Base-by-base conservation (phyloP, 2,888 invertebrate species). In the Polymixis flavicincta region DNA sequence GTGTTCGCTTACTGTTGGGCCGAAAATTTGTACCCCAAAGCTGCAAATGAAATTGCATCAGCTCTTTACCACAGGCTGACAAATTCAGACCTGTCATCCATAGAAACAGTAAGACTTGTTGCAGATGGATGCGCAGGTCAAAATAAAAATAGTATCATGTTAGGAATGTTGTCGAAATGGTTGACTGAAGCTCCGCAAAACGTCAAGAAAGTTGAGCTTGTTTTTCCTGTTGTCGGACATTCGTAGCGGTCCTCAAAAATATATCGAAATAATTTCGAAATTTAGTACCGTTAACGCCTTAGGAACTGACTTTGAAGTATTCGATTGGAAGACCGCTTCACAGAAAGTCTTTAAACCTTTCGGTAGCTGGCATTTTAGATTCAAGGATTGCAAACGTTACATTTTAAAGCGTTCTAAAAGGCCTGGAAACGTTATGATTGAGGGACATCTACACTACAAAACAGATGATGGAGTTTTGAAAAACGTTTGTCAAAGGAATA, bases 381-480 rank as follows among this genome's bases (percentile, higher is more conserved):
- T 88, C 50, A 83, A 82, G 42, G 42, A 68, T 45, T 86, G 81
- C 50, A 86, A 86, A 77, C 70, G 84, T 48, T 85, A 69, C 66
- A 75, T 85, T 77, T 65, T 85, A 65, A 85, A 68, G 67, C 76
- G 85, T 72, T 85, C 82, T 52, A 87, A 85, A 73, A 83, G 65
- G 61, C 25, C 65, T 17, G 86, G 85, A 74, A 87, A 85, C 71
- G 66, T 85, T 83, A 71, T 85, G 69, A 82, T 85, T 67, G 63
- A 75, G 37, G 85, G 87, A 52, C 78, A 87, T 72, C 61, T 85
- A n/a, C 79, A 82, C 71, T 87, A 83, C 63, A 86, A 80, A 80
- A 76, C 37, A 25, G 74, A 84, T 77, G 81, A 84, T 69, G 81
- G 84, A 75, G 80, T 80, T 61, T 75, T 52, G 45, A 82, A 80